phyloP scores from a whole-genome alignment of 2,888 invertebrate genomes.

The Mechanitis mazaeus region DNA sequence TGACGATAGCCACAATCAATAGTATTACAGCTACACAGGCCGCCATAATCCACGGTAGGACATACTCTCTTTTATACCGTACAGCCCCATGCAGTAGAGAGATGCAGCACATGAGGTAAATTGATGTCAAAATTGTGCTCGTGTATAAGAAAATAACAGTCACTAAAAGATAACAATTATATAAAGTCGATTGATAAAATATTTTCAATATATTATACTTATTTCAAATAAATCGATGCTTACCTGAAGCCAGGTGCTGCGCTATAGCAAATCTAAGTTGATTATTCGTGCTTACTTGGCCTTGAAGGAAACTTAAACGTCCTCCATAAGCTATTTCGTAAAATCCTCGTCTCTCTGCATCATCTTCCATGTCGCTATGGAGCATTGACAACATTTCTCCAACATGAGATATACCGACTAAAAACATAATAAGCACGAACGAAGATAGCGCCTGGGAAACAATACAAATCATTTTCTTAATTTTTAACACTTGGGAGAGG shows the following conservation, averaged over 20 bases:
- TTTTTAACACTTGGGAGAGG: no score
- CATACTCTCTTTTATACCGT: constrained; percentile 64
- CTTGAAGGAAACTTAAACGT: constrained; percentile 55
- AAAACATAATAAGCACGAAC: constrained; percentile 64
- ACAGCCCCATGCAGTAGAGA: constrained; percentile 69
- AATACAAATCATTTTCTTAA: no score
- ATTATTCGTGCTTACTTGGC: constrained; percentile 65
- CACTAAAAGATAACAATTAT: constrained; percentile 44
- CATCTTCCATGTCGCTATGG: constrained; percentile 71
- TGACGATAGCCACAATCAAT: constrained; percentile 49
- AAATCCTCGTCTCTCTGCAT: constrained; percentile 64
- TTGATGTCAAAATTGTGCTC: constrained; percentile 62
- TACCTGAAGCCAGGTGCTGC: constrained; percentile 68
- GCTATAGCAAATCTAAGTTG: constrained; percentile 71
- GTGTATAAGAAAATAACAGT: constrained; percentile 69
- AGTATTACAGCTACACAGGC: constrained; percentile 59
- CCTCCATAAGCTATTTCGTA: constrained; percentile 57
- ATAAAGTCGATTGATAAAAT: background rate
- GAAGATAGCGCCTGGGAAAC: constrained; percentile 62
- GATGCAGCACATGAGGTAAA: constrained; percentile 69
- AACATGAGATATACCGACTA: constrained; percentile 70
- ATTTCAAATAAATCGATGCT: background rate
- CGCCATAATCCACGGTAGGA: constrained; percentile 67
- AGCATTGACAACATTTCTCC: constrained; percentile 70
- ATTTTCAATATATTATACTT: background rate